A percentile compares a stretch with the other conserved stretches of the same genome.
phyloP scores from a whole-genome alignment of 2,888 invertebrate species.

The Apamea monoglypha region DNA sequence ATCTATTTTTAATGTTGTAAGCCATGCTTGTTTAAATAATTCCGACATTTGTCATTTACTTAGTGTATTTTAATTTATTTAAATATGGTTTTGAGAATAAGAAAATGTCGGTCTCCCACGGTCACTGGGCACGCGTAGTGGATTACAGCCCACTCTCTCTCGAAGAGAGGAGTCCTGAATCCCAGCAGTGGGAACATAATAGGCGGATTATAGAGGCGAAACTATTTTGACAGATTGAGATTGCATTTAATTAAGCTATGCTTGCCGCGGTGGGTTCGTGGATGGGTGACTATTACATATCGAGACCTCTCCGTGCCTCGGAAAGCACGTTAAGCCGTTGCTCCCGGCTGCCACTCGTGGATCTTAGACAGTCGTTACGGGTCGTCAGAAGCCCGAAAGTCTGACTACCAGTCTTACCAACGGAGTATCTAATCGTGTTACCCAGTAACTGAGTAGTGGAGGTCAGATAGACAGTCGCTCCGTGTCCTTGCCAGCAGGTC shows the following conservation, averaged over 20 bases:
- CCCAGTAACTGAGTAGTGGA: not conserved
- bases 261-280: not conserved
- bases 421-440: not conserved
- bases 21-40: constrained; percentile 45
- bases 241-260: not conserved
- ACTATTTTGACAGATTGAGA: not conserved
- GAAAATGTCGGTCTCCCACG: not conserved
- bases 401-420: not conserved
- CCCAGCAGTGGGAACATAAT: not conserved
- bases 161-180: not conserved
- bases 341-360: not conserved
- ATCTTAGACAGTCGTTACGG: not conserved
- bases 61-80: constrained; percentile 12
- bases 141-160: not conserved
- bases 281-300: not conserved
- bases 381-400: not conserved
- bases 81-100: not conserved
- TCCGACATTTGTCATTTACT: constrained; percentile 50
- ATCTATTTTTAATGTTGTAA: constrained; percentile 63
- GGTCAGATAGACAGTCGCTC: not conserved
- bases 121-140: not conserved
- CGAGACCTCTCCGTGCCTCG: not conserved
- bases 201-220: not conserved
- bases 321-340: not conserved
- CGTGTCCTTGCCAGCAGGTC: too few species aligned